Conservation (phyloP, 2,113 vertebrate genomes). For the Phalacrocorax carbo region DNA sequence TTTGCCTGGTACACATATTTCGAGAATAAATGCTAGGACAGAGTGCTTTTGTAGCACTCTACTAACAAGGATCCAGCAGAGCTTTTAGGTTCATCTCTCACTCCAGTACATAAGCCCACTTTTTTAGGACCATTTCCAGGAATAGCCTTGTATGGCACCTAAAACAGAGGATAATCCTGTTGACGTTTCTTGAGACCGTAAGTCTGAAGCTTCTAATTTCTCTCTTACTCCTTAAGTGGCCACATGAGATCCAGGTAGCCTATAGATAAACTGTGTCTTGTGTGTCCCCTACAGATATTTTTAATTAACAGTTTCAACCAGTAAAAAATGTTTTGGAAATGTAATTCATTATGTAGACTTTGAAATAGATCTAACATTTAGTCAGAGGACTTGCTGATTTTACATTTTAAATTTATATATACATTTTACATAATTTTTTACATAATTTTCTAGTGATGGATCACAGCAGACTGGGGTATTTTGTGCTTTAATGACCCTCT, state of each 20-base stretch:
- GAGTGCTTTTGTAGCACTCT: not conserved
- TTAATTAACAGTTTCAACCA: not conserved
- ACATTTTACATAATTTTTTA: not conserved
- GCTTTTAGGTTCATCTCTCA: not conserved
- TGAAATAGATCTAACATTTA: not conserved
- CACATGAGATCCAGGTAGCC: not conserved
- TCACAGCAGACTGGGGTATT: slow-evolving; percentile 86
- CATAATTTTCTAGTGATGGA: slow-evolving; percentile 80
- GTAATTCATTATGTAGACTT: not conserved
- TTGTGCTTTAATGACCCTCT: slow-evolving; percentile 88
- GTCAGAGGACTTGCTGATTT: not conserved
- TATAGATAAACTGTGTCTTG: not conserved
- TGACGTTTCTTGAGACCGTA: not conserved
- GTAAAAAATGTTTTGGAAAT: not conserved
- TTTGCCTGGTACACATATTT: not conserved
- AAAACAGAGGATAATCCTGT: not conserved
- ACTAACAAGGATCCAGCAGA: not conserved
- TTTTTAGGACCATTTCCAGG: not conserved
- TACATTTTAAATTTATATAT: not conserved
- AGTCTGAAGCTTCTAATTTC: not conserved
- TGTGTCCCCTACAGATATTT: not conserved
- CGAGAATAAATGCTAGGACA: not conserved
- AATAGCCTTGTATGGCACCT: not conserved
- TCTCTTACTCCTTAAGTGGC: not conserved
- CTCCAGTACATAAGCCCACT: not conserved